These are phyloP conservation scores for Zaprionus bogoriensis DNA, from an alignment of 2,888 invertebrate species.

Conservation along the genomic window DNA sequence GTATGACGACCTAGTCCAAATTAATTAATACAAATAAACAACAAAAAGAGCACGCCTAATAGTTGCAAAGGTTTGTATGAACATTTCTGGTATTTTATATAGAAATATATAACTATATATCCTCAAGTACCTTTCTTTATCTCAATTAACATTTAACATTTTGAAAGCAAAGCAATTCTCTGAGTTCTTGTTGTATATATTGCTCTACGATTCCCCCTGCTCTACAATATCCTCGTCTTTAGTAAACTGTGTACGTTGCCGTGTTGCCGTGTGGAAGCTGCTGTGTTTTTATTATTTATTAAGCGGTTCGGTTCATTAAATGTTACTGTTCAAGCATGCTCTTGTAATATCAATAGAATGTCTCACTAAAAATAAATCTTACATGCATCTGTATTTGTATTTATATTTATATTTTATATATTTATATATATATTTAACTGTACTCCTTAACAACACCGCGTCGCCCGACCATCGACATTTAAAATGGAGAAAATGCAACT, in stretches of 20 bases:
- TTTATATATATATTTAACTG: conserved; percentile 55
- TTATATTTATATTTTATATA: conserved; percentile 34
- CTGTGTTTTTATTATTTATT: conserved; percentile 9
- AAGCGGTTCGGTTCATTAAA: too few relatives aligned
- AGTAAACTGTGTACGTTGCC: conserved; percentile 41
- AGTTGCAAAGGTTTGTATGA: conserved; percentile 9
- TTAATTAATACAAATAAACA: conserved; percentile 10
- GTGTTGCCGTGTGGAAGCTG: conserved; percentile 39
- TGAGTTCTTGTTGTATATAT: conserved; percentile 47
- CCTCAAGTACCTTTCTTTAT: background rate
- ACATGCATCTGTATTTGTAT: conserved; percentile 30
- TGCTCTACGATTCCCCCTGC: conserved; percentile 49
- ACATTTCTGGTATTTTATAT: conserved; percentile 25
- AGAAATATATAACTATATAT: conserved; percentile 8
- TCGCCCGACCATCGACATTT: conserved; percentile 51
- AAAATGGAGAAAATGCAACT: conserved; percentile 57
- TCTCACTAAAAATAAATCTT: conserved; percentile 64
- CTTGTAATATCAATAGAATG: conserved; percentile 42
- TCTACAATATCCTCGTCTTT: background rate
- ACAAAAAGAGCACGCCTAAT: background rate
- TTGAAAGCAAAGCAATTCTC: conserved; percentile 10
- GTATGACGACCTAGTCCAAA: background rate
- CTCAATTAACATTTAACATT: conserved; percentile 3
- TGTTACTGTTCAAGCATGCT: background rate
- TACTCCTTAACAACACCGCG: conserved; percentile 61